phyloP scores from a whole-genome alignment of 2,797 vertebrate genomes.

The Hozukius guyotensis region DNA sequence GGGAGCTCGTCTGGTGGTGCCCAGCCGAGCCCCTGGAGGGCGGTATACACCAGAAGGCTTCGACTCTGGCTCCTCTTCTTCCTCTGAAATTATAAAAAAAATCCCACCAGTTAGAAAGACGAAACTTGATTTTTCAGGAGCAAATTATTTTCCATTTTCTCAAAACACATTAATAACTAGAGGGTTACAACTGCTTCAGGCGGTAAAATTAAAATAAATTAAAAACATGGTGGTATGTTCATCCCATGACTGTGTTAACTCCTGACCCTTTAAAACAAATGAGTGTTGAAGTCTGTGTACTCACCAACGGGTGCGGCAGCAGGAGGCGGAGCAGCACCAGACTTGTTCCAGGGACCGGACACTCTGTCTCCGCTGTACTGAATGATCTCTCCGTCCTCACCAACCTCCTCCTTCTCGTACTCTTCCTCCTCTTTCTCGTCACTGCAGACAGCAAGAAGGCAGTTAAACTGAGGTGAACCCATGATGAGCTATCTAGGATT shows the following conservation, averaged over 20 bases:
- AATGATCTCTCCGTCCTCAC: constrained; percentile 92
- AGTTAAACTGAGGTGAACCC: neutral
- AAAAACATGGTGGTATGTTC: neutral
- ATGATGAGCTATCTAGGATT: neutral
- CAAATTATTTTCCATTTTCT: neutral
- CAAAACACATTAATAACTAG: neutral
- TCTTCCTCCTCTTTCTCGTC: constrained; percentile 97
- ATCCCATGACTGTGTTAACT: neutral
- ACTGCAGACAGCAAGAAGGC: constrained; percentile 29
- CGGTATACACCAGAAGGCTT: constrained; percentile 93
- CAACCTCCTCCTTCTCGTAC: constrained; percentile 93
- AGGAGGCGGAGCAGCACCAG: constrained; percentile 82
- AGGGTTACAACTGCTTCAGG: neutral
- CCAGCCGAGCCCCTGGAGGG: constrained; percentile 92
- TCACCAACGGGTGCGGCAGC: constrained; percentile 80
- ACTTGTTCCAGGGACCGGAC: constrained; percentile 97
- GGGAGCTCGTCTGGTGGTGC: constrained; percentile 80
- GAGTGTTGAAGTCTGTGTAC: constrained; percentile 1
- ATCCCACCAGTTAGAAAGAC: neutral
- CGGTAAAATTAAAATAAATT: neutral
- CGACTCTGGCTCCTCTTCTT: constrained; percentile 88
- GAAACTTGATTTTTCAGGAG: fast-evolving
- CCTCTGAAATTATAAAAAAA: constrained; percentile 68
- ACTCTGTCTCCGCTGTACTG: constrained; percentile 87
- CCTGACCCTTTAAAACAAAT: neutral